phyloP scores from a whole-genome alignment of 2,888 invertebrate species.

The Brachyopa scutellaris region DNA sequence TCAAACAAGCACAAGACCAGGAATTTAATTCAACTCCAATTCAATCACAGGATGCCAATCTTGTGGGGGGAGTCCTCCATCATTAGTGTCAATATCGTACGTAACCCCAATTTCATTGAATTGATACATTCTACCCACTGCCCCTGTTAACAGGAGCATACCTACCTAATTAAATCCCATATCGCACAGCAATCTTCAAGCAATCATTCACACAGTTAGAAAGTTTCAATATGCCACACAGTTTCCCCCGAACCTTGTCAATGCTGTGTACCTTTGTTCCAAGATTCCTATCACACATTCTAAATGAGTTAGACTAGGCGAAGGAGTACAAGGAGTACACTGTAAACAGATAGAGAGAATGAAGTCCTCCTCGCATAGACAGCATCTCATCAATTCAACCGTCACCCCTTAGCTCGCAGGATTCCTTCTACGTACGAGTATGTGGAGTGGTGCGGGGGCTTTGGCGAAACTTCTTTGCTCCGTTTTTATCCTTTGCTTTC shows the following conservation, averaged over 20 bases:
- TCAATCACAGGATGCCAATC: too few species aligned
- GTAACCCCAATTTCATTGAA: constrained; percentile 45
- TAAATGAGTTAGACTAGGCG: constrained; percentile 60
- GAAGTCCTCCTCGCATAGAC: constrained; percentile 51
- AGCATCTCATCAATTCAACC: constrained; percentile 66
- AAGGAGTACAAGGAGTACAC: constrained; percentile 34
- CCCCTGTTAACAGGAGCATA: neutral
- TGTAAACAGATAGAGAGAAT: constrained; percentile 43
- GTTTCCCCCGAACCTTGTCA: neutral
- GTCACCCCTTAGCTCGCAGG: constrained; percentile 7
- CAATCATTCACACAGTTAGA: constrained; percentile 60
- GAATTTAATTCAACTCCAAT: too few species aligned
- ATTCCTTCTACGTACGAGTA: too few species aligned
- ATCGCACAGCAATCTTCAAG: constrained; percentile 49
- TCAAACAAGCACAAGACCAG: too few species aligned
- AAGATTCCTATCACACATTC: constrained; percentile 59
- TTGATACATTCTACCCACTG: constrained; percentile 22
- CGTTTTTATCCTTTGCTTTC: constrained; percentile 22
- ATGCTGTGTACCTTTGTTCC: constrained; percentile 2
- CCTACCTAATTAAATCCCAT: constrained; percentile 46
- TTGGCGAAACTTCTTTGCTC: constrained; percentile 13
- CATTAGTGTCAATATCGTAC: constrained; percentile 51
- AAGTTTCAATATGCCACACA: too few species aligned
- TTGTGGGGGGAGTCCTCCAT: too few species aligned
- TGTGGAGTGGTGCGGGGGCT: neutral